Percentiles rank a stretch among this genome's conserved stretches.
phyloP scores from a whole-genome alignment of 2,888 invertebrate species.

The Aricia artaxerxes region DNA sequence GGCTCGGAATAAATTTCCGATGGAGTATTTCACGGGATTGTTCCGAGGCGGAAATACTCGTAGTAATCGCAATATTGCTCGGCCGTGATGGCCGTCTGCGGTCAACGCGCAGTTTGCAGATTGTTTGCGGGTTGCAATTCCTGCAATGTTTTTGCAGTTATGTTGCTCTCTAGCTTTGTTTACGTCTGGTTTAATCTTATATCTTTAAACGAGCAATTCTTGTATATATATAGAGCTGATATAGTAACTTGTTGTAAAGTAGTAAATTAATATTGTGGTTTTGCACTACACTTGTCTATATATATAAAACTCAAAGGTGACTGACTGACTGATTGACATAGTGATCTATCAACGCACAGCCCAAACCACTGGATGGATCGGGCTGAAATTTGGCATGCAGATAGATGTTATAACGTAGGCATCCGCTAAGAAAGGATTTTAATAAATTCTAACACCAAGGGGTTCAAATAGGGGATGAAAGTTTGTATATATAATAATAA shows the following conservation, averaged over 20 bases:
- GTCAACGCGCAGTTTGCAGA: not conserved
- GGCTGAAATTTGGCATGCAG: too few species aligned
- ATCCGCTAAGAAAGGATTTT: too few species aligned
- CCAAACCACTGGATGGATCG: too few species aligned
- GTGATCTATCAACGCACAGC: too few species aligned
- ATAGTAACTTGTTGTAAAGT: not conserved
- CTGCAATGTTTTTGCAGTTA: not conserved
- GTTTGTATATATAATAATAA: too few species aligned
- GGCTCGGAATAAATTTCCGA: not conserved
- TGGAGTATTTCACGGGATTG: not conserved
- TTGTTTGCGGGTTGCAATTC: not conserved
- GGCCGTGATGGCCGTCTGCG: not conserved
- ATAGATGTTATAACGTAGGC: too few species aligned
- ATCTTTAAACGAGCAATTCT: too few species aligned
- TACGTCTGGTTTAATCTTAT: not conserved
- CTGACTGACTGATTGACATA: too few species aligned
- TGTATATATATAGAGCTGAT: not conserved
- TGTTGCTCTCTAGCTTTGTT: not conserved
- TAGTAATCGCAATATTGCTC: not conserved
- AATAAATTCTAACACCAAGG: too few species aligned
- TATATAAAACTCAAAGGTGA: too few species aligned
- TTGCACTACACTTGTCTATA: not conserved
- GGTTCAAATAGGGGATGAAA: too few species aligned
- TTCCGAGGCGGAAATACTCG: conserved; percentile 19
- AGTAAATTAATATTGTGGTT: not conserved